phyloP scores from a whole-genome alignment of 2,888 invertebrate genomes.

The Spicauda simplicius region DNA sequence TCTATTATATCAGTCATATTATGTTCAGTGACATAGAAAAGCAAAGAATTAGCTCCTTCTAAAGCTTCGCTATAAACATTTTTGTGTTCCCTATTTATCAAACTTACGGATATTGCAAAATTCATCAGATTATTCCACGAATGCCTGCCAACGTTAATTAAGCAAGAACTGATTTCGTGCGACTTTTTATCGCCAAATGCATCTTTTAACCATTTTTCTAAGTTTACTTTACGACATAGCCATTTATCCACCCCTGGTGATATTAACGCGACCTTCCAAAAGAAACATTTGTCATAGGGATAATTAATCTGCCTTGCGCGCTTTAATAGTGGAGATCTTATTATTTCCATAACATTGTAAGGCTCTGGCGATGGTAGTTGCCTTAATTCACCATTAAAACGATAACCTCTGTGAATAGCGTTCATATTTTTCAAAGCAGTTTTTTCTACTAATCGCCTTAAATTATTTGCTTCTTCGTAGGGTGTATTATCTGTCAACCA shows the following conservation, averaged over 20 bases:
- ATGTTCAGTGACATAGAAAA: constrained; percentile 67
- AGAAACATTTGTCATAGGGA: constrained; percentile 70
- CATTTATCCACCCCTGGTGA: constrained; percentile 80
- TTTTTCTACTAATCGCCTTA: constrained; percentile 63
- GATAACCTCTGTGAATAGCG: constrained; percentile 70
- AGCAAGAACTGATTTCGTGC: constrained; percentile 61
- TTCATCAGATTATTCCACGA: constrained; percentile 80
- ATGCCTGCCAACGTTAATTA: constrained; percentile 70
- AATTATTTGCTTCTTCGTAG: constrained; percentile 61
- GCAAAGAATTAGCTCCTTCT: constrained; percentile 72
- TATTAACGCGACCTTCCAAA: constrained; percentile 87
- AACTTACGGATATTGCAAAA: constrained; percentile 75
- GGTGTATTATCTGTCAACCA: constrained; percentile 72
- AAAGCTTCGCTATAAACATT: constrained; percentile 60
- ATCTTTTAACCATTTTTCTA: constrained; percentile 75
- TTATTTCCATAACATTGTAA: constrained; percentile 76
- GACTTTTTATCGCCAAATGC: constrained; percentile 72
- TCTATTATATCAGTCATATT: constrained; percentile 60
- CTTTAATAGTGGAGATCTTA: constrained; percentile 70
- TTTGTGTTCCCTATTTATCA: constrained; percentile 54
- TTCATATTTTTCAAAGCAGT: constrained; percentile 70
- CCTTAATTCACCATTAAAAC: constrained; percentile 67
- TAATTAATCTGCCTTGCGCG: constrained; percentile 78
- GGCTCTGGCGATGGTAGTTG: constrained; percentile 60
- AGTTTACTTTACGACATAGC: constrained; percentile 68